Conservation (phyloP, 2,113 vertebrate genomes). For the Phaetusa simplex region DNA sequence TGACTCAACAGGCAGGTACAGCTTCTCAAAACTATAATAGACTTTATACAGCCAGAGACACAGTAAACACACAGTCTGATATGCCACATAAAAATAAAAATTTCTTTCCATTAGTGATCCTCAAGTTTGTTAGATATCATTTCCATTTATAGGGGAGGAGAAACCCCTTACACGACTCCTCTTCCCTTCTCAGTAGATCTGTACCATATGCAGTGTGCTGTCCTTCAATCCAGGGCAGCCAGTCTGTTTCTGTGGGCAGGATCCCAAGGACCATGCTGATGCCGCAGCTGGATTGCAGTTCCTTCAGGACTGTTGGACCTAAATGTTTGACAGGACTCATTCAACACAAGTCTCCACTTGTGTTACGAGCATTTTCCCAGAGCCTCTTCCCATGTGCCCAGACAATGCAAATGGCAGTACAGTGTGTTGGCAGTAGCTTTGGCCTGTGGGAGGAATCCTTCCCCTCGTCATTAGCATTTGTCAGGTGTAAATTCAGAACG, state of each 20-base stretch:
- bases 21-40: background rate
- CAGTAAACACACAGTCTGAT: background rate
- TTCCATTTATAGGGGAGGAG: background rate
- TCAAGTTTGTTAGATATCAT: background rate
- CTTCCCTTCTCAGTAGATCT: background rate
- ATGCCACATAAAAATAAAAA: background rate
- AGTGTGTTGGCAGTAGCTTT: background rate
- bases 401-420: background rate
- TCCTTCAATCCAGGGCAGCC: background rate
- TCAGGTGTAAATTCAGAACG: background rate
- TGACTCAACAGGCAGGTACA: background rate
- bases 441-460: background rate
- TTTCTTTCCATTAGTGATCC: background rate
- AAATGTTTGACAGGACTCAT: background rate
- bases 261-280: background rate
- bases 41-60: background rate
- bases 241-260: background rate
- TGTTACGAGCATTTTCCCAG: background rate
- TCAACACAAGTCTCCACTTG: background rate
- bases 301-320: accelerated
- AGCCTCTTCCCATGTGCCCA: background rate
- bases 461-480: background rate
- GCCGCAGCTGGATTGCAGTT: background rate
- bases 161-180: background rate
- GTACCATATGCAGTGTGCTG: background rate